Evolutionary conservation across 2,113 vertebrate species (phyloP), one percentile per base, ranked within the genome.

Genomic region (Porphyrio hochstetteri): DNA sequence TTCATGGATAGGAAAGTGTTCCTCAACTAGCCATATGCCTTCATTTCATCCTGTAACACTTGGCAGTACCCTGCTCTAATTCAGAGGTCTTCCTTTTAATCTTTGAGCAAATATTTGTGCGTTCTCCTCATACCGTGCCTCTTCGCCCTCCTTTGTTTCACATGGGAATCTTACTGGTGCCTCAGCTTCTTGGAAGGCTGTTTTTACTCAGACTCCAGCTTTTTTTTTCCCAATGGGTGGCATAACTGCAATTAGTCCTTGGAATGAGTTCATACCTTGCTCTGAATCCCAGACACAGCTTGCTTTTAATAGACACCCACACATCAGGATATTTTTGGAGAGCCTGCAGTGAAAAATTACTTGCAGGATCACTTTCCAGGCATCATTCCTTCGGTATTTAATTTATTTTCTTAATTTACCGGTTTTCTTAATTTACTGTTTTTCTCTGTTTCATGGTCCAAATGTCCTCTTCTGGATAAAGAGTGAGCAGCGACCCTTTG

Each of bases 251-350:
- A 42, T 95, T 91, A 72, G 65, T 55, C 93, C 82, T 85, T 95
- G 79, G 71, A 87, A 77, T 42, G 48, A 79, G 91, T 95, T 90
- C 87, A 82, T 87, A 70, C 79, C 53, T 97, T 92, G 64, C 87
- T 93, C 44, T 86, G 80, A 92, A 88, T 90, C 86, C 69, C 53
- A 83, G 81, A 55, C 71, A 44, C 63, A 88, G 83, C 79, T 92
- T 96, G 81, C 92, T 86, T 95, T 95, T 93, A 81, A 84, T 92
- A 96, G 87, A 80, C 81, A 96, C 90, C 88, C 92, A 95, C 93
- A 85, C 74, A 46, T 77, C 80, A 68, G 83, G 63, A 18, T 95
- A 95, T 97, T 94, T 97, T 87, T 20, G 8, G 91, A 94, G n/a
- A 94, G 75, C 63, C 21, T 75, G 64, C 78, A 86, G 84, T 61